Percentiles rank a stretch among this genome's conserved stretches.
These are phyloP conservation scores for Teleopsis dalmanni DNA, from an alignment of 1,140 invertebrate species.

Conservation along the genomic window DNA sequence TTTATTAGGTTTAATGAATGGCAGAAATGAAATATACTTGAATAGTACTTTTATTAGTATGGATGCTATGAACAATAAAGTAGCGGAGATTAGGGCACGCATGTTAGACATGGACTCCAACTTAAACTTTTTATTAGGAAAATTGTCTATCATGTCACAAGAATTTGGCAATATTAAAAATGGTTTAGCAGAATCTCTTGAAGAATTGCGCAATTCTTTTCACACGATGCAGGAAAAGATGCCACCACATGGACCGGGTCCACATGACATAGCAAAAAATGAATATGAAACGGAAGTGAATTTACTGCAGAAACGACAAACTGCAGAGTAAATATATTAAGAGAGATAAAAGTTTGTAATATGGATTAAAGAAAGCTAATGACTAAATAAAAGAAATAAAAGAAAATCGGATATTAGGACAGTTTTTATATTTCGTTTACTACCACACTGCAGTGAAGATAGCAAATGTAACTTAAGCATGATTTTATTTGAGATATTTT, in stretches of 20 bases:
- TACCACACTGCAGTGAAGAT: too few species aligned
- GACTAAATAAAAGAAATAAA: too few species aligned
- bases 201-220: slow-evolving; percentile 63
- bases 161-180: slow-evolving; percentile 80
- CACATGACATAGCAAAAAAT: slow-evolving; percentile 12
- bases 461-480: too few species aligned
- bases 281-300: slow-evolving; percentile 17
- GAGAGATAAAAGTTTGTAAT: slow-evolving; percentile 26
- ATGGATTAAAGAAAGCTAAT: too few species aligned
- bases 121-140: slow-evolving; percentile 74
- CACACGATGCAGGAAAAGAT: slow-evolving; percentile 57
- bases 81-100: slow-evolving; percentile 66
- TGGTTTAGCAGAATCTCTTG: slow-evolving; percentile 61
- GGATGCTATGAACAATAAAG: slow-evolving; percentile 72
- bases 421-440: too few species aligned
- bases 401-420: too few species aligned
- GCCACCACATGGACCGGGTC: slow-evolving; percentile 14
- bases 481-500: too few species aligned
- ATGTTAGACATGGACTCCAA: slow-evolving; percentile 77
- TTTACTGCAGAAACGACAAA: slow-evolving; percentile 14
- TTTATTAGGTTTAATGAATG: slow-evolving; percentile 65
- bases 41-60: slow-evolving; percentile 75
- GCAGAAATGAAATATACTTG: slow-evolving; percentile 71
- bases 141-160: slow-evolving; percentile 70
- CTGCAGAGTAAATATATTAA: slow-evolving; percentile 1